Percentiles rank a stretch among this genome's conserved stretches.
Evolutionary conservation across 1,140 invertebrate species (phyloP).

Genomic region (Cyrtorhinus lividipennis): DNA sequence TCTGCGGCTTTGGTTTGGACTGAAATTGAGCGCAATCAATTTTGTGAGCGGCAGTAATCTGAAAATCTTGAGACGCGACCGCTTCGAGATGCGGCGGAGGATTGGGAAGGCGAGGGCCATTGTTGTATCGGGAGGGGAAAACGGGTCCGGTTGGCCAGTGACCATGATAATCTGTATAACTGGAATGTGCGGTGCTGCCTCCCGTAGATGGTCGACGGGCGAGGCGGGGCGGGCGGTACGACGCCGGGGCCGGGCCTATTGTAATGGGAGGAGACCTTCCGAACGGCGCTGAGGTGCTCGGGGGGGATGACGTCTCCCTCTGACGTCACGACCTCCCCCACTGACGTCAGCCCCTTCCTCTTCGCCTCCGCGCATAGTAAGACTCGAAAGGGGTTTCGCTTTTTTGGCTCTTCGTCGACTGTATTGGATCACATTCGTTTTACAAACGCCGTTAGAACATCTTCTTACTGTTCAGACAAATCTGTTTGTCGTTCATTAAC

Average conservation of each 20-base stretch:
- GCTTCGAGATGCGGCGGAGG: not conserved
- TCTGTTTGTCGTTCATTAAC: no score
- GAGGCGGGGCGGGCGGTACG: no score
- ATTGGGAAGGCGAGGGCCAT: not conserved
- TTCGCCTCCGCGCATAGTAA: not conserved
- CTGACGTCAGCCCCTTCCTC: not conserved
- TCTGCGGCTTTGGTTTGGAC: no score
- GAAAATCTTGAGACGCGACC: no score
- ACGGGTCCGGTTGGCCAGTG: not conserved
- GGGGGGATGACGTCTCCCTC: not conserved
- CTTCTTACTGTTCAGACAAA: not conserved
- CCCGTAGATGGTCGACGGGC: not conserved
- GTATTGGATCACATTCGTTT: no score
- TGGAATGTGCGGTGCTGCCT: constrained; percentile 1
- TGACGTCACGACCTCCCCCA: not conserved
- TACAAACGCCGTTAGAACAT: no score
- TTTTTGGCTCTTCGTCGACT: not conserved
- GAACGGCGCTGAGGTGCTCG: not conserved
- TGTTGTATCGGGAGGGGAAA: not conserved
- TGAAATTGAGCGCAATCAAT: no score
- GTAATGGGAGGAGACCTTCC: no score
- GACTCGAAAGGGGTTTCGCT: not conserved
- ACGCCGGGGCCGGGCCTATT: no score
- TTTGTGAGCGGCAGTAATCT: no score
- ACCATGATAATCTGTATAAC: constrained; percentile 12